These are phyloP conservation scores for Monoplex corrugatus DNA, from an alignment of 2,888 invertebrate genomes.

Conservation along the genomic window DNA sequence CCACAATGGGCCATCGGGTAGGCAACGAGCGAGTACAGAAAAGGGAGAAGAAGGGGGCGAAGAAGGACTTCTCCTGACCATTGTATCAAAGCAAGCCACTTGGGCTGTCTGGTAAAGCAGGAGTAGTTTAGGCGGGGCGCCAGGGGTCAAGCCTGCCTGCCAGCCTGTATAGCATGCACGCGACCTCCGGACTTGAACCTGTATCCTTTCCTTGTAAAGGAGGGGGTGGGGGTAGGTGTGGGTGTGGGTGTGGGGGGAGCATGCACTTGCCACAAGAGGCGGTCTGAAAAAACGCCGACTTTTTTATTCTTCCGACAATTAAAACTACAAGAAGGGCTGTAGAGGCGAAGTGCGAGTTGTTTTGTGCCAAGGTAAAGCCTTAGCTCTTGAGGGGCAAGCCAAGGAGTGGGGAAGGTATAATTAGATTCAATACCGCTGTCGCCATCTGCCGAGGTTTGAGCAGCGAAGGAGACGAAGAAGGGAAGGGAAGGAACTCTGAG, in stretches of 20 bases:
- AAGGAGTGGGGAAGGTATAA: slow-evolving; percentile 35
- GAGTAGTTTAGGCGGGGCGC: neutral
- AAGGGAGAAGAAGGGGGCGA: neutral
- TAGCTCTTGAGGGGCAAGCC: neutral
- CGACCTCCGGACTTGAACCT: slow-evolving; percentile 18
- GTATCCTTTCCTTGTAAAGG: neutral
- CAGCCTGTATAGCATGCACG: slow-evolving; percentile 12
- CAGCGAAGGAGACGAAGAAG: neutral
- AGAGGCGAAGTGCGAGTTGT: neutral
- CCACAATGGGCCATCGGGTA: neutral
- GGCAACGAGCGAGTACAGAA: neutral
- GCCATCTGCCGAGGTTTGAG: slow-evolving; percentile 40
- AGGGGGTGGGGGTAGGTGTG: too few species aligned
- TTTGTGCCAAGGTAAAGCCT: slow-evolving; percentile 32
- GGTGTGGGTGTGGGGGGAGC: neutral
- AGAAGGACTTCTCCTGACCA: neutral
- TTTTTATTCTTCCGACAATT: slow-evolving; percentile 21
- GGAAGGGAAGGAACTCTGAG: neutral
- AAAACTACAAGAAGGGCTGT: slow-evolving; percentile 37
- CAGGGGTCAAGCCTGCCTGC: neutral
- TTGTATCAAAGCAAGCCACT: too few species aligned
- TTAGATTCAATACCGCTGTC: slow-evolving; percentile 37
- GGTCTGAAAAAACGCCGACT: neutral
- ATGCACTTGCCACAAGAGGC: slow-evolving; percentile 27
- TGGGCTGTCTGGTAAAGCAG: too few species aligned